Percentiles rank a stretch among this genome's conserved stretches.
These are phyloP conservation scores for Glaucopsyche alexis DNA, from an alignment of 2,888 invertebrate genomes.

Conservation along the genomic window DNA sequence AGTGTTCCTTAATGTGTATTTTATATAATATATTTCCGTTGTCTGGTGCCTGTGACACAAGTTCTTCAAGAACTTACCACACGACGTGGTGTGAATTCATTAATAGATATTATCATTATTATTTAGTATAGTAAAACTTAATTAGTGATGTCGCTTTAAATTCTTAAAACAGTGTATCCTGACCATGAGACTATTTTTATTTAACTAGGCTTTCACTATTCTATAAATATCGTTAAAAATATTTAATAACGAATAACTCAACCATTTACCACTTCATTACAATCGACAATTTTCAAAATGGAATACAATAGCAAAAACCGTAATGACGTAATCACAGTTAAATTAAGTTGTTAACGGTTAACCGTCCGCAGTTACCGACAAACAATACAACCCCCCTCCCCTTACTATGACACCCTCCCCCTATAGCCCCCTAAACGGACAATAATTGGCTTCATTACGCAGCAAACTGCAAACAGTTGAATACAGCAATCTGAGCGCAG, in stretches of 20 bases:
- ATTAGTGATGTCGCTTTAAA: too few relatives aligned
- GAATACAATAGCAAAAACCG: conserved; percentile 11
- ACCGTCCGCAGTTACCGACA: conserved; percentile 6
- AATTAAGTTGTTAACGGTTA: conserved; percentile 14
- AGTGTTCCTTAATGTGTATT: too few relatives aligned
- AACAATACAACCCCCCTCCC: neutral
- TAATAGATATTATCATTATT: too few relatives aligned
- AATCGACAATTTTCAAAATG: neutral
- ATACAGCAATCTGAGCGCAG: conserved; percentile 3
- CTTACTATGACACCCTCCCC: neutral
- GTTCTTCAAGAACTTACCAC: too few relatives aligned
- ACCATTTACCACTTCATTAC: conserved; percentile 3
- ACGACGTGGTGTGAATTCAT: too few relatives aligned
- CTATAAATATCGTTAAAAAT: neutral
- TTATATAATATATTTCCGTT: too few relatives aligned
- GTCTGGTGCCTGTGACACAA: too few relatives aligned
- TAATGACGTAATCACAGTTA: conserved; percentile 1
- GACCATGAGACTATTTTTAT: too few relatives aligned
- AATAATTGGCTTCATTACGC: conserved; percentile 1
- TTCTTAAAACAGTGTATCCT: too few relatives aligned
- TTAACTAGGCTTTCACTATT: too few relatives aligned
- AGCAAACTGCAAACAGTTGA: neutral
- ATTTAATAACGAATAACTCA: neutral
- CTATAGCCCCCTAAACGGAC: neutral
- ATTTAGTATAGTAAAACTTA: too few relatives aligned